These are phyloP conservation scores for Spongilla lacustris DNA, from an alignment of 37 sponge, comb jelly and placozoan genomes.

Conservation along the genomic window DNA sequence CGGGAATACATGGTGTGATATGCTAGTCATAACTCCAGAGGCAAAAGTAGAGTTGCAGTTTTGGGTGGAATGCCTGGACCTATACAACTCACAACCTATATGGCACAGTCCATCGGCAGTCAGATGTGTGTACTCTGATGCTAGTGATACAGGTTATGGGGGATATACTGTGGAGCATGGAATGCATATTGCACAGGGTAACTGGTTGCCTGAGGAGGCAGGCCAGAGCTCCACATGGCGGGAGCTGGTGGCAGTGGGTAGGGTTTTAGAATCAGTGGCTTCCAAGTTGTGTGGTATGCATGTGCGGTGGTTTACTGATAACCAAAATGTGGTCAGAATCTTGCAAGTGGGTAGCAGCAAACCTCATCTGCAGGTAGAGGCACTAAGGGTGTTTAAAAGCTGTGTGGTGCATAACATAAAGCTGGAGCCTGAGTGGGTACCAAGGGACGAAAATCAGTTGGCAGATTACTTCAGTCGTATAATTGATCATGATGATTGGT, in stretches of 20 bases:
- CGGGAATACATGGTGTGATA: conserved; percentile 10
- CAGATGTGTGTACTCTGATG: conserved; percentile 52
- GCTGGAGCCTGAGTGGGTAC: conserved; percentile 37
- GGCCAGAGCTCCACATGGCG: conserved; percentile 32
- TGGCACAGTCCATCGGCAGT: conserved; percentile 22
- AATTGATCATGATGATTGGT: conserved; percentile 38
- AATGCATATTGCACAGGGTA: conserved; percentile 14
- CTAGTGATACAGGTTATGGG: conserved; percentile 44
- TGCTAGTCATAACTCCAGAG: not conserved
- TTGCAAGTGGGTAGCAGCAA: conserved; percentile 8
- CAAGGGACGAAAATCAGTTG: conserved; percentile 14
- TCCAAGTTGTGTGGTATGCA: not conserved
- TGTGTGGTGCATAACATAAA: not conserved
- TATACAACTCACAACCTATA: conserved; percentile 15
- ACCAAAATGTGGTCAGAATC: conserved; percentile 40
- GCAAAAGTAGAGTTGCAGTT: conserved; percentile 4
- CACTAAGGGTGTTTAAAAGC: conserved; percentile 5
- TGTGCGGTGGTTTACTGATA: conserved; percentile 37
- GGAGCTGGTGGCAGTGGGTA: conserved; percentile 18
- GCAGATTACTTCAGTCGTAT: conserved; percentile 32
- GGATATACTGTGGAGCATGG: too few relatives aligned
- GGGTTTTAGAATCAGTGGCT: conserved; percentile 11
- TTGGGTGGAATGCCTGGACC: conserved; percentile 6
- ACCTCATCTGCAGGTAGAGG: conserved; percentile 18
- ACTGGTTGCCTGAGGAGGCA: not conserved